Base-by-base conservation (phyloP, 2,888 invertebrate species). In the Encarsia formosa region DNA sequence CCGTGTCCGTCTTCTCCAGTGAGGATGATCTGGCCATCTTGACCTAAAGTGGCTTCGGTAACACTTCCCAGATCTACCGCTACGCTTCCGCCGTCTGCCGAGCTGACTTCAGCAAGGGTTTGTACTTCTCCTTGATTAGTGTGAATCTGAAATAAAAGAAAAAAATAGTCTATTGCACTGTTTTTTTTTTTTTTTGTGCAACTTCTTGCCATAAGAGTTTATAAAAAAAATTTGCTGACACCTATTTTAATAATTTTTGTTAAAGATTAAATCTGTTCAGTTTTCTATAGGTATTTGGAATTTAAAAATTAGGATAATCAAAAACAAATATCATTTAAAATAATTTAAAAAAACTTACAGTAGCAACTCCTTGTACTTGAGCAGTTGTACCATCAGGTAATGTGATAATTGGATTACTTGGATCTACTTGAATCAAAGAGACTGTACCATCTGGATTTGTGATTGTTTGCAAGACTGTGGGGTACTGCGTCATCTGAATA, bases 361-460 rank as follows among this genome's bases (percentile, higher is more conserved):
- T 83, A 46, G 85, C 84, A 65, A 87, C 84, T 53, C 87, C 87
- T 75, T 88, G 86, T 55, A 96, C 93, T 77, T 94, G 94, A 48
- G 94, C 95, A 46, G 94, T 94, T 61, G 94, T 94, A 56, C 95
- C 95, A 76, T 96, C 95, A 1, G 95, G 92, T 70, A 96, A 80
- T 39, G 94, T 95, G 65, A 96, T 94, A 67, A 96, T 92, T 59
- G 92, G 91, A 78, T 90, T 91, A 74, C 86, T 89, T 48, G 93
- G 91, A 79, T 94, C 93, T 64, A 94, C 91, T 77, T 95, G 95
- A 62, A 97, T 94, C 59, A 97, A 87, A 56, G 95, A 95, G 58
- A 97, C 91, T 9, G 94, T 89, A 58, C 96, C 96, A 79, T 97
- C 96, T 1, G 95, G 91, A 78, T 96, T 96, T 65, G 91, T 93